Evolutionary conservation across 2,888 invertebrate genomes (phyloP).

Genomic region (Drosophila picticornis): DNA sequence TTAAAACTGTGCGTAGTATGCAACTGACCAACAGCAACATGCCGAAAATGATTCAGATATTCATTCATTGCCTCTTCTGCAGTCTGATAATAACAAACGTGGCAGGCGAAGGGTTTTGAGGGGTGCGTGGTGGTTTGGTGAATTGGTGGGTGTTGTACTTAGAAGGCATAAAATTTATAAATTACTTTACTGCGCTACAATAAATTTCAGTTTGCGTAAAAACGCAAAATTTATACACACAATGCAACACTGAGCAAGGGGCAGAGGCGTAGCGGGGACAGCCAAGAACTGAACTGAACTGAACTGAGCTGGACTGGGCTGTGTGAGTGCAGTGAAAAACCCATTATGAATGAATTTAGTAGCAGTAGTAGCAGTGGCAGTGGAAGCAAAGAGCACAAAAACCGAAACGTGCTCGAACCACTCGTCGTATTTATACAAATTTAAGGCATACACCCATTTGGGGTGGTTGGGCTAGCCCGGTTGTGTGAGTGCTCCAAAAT

Average conservation of each 20-base stretch:
- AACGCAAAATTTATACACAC: conserved; percentile 78
- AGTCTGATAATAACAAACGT: conserved; percentile 29
- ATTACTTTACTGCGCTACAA: conserved; percentile 78
- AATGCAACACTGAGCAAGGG: conserved; percentile 32
- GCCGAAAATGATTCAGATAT: conserved; percentile 19
- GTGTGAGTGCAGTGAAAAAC: conserved; percentile 69
- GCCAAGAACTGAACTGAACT: conserved; percentile 10
- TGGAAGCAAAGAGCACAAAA: conserved; percentile 48
- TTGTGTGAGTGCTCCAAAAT: conserved; percentile 54
- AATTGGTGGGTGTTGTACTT: conserved; percentile 54
- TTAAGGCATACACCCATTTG: conserved; percentile 63
- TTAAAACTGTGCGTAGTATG: conserved; percentile 52
- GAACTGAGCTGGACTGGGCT: conserved; percentile 9
- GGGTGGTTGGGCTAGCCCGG: neutral
- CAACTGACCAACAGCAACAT: conserved; percentile 12
- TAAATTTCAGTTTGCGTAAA: conserved; percentile 80
- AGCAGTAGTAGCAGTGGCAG: conserved; percentile 44
- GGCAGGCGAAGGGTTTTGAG: neutral
- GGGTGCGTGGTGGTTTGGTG: neutral
- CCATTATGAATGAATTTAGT: conserved; percentile 82
- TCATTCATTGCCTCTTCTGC: conserved; percentile 27
- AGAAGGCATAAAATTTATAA: conserved; percentile 81
- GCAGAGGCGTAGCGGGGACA: neutral
- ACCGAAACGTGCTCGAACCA: conserved; percentile 57
- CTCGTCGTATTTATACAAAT: conserved; percentile 74